Conservation (phyloP, 2,888 invertebrate species). For the Drosophila monieri region DNA sequence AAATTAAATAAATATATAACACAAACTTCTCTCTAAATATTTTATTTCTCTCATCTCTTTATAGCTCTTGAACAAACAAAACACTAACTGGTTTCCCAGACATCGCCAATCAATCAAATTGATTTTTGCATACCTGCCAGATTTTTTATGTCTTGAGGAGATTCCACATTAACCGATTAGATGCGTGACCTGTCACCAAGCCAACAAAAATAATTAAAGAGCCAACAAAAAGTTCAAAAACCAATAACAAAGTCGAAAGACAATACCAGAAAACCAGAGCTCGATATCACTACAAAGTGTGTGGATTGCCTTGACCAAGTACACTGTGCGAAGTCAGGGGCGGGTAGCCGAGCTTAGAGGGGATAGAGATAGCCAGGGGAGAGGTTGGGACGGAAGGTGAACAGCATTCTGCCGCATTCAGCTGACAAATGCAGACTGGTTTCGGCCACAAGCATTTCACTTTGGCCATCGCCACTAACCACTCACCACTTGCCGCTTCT, state of each 20-base stretch:
- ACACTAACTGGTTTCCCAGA: not conserved
- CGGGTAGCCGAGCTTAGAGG: not conserved
- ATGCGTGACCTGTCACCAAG: slow-evolving; percentile 37
- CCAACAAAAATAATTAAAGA: not conserved
- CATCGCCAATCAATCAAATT: slow-evolving; percentile 11
- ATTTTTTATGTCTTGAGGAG: slow-evolving; percentile 2
- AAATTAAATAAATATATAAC: too few relatives aligned
- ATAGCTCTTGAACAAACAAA: too few relatives aligned
- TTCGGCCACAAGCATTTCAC: slow-evolving; percentile 30
- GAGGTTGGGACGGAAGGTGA: slow-evolving; percentile 22
- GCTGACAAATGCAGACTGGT: slow-evolving; percentile 21
- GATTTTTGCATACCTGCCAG: slow-evolving; percentile 10
- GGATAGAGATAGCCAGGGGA: slow-evolving; percentile 5
- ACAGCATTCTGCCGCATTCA: slow-evolving; percentile 27
- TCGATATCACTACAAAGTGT: slow-evolving; percentile 4
- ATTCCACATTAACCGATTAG: slow-evolving; percentile 8
- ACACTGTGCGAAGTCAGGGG: slow-evolving; percentile 36
- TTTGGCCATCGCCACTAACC: slow-evolving; percentile 13
- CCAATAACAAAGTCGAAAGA: not conserved
- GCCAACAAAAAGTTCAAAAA: not conserved
- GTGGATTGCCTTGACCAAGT: slow-evolving; percentile 70
- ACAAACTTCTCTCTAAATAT: too few relatives aligned
- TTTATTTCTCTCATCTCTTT: too few relatives aligned
- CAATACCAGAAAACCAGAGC: slow-evolving; percentile 7
- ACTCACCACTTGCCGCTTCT: slow-evolving; percentile 3